Conservation (phyloP, 2,888 invertebrate genomes). For the Camponotus fellah region DNA sequence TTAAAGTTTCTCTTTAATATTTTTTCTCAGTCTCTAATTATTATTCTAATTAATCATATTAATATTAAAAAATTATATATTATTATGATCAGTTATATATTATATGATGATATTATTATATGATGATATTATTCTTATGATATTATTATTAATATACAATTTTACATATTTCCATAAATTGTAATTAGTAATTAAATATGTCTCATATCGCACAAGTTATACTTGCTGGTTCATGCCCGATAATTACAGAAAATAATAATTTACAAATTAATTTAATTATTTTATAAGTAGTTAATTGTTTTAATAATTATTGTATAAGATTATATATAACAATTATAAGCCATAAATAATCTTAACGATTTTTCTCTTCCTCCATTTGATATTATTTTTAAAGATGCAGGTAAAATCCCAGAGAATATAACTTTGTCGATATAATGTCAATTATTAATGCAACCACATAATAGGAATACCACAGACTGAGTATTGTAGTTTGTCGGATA, state of each 20-base stretch:
- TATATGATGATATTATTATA: constrained; percentile 4
- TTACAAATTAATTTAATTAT: constrained; percentile 44
- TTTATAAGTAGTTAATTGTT: too few species aligned
- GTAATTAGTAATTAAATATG: constrained; percentile 43
- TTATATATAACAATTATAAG: constrained; percentile 34
- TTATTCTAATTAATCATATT: background rate
- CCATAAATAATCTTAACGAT: constrained; percentile 23
- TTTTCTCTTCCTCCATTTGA: background rate
- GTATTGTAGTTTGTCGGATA: constrained; percentile 66
- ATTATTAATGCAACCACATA: constrained; percentile 75
- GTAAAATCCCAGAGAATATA: constrained; percentile 22
- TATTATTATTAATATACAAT: constrained; percentile 50
- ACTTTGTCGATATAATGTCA: constrained; percentile 76
- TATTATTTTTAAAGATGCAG: background rate
- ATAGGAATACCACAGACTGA: constrained; percentile 74
- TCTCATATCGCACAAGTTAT: constrained; percentile 39
- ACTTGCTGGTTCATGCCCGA: constrained; percentile 36
- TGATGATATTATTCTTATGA: too few species aligned
- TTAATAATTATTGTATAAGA: constrained; percentile 41
- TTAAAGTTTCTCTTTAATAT: background rate
- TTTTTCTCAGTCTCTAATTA: background rate
- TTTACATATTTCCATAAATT: constrained; percentile 40
- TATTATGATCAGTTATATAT: constrained; percentile 21
- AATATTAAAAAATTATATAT: constrained; percentile 12
- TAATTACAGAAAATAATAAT: constrained; percentile 44